Base-by-base conservation (phyloP, 2,797 vertebrate genomes). In the Epinephelus coioides region DNA sequence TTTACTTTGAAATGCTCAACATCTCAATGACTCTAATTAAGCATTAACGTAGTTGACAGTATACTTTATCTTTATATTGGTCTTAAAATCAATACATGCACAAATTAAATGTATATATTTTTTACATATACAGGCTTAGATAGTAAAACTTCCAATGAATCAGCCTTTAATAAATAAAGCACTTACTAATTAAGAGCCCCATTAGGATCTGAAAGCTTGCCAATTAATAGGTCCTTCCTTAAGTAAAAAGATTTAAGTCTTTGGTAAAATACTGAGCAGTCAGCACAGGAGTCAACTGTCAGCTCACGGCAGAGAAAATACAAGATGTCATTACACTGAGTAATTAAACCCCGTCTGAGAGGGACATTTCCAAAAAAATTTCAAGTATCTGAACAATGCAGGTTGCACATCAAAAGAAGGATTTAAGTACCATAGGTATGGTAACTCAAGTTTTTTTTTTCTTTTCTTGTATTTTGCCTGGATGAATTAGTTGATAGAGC, bases 81-180 rank as follows among this genome's bases (percentile, higher is more conserved):
- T 49, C 56, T 27, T 30, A 38, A 51, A 13, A 62, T 49, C 56
- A 25, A 25, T 60, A 30, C 23, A 17, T 18, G 18, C 34, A 44
- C 40, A 40, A 25, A 21, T 44, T 43, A 4, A 44, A 53, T 59
- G 6, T 34, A 34, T 34, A 34, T 43, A n/a, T 23, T 50, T 30
- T 25, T 40, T 23, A 44, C 17, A 30, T 44, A 51, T 12, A 63
- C 14, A 54, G 27, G 21, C 38, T 49, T 23, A 44, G 51, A 60
- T 54, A 63, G 34, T 54, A 53, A 40, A 56, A 59, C 51, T 51
- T 68, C 34, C 44, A 44, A 53, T 69, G 43, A 70, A 75, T 67
- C 50, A 51, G 56, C 46, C 17, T 47, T 62, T 76, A 72, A 82
- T 73, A 61, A 82, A 69, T 76, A 73, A 72, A 76, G 38, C 51